Evolutionary conservation across 2,888 invertebrate species (phyloP).

Genomic region (Leptinotarsa tumamoca): DNA sequence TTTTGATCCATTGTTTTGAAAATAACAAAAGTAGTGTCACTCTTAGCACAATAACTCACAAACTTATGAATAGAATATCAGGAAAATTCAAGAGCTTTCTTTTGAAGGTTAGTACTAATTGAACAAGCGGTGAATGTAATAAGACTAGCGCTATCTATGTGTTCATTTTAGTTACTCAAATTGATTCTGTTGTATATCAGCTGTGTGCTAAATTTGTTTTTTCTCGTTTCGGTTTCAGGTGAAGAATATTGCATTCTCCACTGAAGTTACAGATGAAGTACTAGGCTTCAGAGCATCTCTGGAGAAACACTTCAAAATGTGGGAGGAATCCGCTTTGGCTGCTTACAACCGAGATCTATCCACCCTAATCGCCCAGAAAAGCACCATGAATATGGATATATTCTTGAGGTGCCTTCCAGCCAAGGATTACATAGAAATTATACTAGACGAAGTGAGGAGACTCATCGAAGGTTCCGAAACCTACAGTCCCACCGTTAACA

Average conservation of each 20-base stretch:
- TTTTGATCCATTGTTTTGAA: too few relatives aligned
- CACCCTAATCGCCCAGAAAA: conserved; percentile 71
- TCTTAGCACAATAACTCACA: too few relatives aligned
- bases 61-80: too few relatives aligned
- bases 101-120: too few relatives aligned
- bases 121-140: too few relatives aligned
- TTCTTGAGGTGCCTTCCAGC: conserved; percentile 61
- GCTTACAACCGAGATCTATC: conserved; percentile 79
- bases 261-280: conserved; percentile 55
- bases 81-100: too few relatives aligned
- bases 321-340: conserved; percentile 74
- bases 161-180: too few relatives aligned
- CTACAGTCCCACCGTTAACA: conserved; percentile 78
- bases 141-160: too few relatives aligned
- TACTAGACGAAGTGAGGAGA: conserved; percentile 77
- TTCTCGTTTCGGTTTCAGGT: conserved; percentile 52
- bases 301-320: conserved; percentile 72
- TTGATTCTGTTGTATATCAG: too few relatives aligned
- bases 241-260: conserved; percentile 60
- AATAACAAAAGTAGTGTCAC: too few relatives aligned
- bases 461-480: conserved; percentile 84
- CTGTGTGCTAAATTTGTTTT: not conserved
- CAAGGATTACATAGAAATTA: conserved; percentile 71
- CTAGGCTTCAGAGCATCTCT: conserved; percentile 69
- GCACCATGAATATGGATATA: conserved; percentile 58